phyloP scores from a whole-genome alignment of 2,888 invertebrate species.

The Liodrosophila aerea region DNA sequence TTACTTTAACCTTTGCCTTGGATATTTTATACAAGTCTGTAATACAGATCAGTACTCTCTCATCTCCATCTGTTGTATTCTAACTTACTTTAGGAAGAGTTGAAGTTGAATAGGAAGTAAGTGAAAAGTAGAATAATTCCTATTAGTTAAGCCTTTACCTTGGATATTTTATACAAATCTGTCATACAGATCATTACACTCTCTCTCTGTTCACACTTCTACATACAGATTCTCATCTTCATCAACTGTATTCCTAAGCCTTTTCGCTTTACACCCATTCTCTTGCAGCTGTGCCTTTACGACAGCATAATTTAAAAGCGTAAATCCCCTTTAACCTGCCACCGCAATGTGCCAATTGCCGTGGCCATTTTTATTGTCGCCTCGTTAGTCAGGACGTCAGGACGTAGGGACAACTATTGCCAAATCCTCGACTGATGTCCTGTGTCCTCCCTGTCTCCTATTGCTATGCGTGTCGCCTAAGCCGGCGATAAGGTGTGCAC shows the following conservation, averaged over 20 bases:
- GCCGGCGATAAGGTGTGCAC: constrained; percentile 75
- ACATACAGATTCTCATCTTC: no score
- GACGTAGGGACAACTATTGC: constrained; percentile 57
- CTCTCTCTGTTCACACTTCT: no score
- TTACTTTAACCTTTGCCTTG: no score
- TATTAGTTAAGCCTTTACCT: no score
- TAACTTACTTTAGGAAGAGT: background rate
- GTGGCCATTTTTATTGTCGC: constrained; percentile 67
- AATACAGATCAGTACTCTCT: no score
- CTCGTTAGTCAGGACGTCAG: constrained; percentile 60
- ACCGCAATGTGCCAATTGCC: constrained; percentile 76
- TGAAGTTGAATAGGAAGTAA: no score
- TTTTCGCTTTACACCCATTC: background rate
- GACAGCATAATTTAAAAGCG: constrained; percentile 57
- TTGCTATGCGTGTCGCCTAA: constrained; percentile 66
- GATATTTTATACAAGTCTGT: no score
- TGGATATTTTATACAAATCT: no score
- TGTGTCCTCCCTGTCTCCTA: constrained; percentile 10
- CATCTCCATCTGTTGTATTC: background rate
- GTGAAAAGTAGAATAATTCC: no score
- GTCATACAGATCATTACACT: no score
- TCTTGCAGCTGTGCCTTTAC: background rate
- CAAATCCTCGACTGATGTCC: constrained; percentile 46
- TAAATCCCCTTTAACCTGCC: constrained; percentile 67
- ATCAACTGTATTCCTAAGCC: no score